These are phyloP conservation scores for Xylocopa sonorina DNA, from an alignment of 1,140 invertebrate species.

Conservation along the genomic window DNA sequence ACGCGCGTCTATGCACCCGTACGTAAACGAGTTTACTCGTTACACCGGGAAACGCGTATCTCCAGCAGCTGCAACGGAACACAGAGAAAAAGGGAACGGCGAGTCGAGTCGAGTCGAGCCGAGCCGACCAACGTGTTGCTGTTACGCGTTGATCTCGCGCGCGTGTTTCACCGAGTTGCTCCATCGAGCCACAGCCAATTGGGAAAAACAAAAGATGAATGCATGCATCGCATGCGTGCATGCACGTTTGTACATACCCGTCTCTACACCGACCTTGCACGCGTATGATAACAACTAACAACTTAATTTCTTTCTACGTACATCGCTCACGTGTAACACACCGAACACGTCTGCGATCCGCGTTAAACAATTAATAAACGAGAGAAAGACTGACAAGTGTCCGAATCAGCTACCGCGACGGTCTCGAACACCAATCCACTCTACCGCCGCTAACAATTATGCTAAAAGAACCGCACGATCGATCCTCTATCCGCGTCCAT, in stretches of 20 bases:
- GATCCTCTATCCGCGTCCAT: no score
- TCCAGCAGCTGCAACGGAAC: no score
- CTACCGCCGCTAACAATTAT: no score
- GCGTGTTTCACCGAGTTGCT: slow-evolving; percentile 2
- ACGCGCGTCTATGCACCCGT: background rate
- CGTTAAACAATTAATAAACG: slow-evolving; percentile 17
- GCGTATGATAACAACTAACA: slow-evolving; percentile 41
- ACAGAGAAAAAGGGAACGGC: no score
- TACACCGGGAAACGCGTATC: no score
- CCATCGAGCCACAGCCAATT: slow-evolving; percentile 38
- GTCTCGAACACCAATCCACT: no score
- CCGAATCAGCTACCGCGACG: no score
- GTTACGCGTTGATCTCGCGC: background rate
- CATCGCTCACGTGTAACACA: background rate
- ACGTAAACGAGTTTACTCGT: no score
- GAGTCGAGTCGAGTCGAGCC: no score
- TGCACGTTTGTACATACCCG: slow-evolving; percentile 4
- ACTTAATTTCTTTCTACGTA: slow-evolving; percentile 41
- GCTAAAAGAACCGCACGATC: no score
- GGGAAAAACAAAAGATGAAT: slow-evolving; percentile 36
- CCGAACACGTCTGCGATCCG: background rate
- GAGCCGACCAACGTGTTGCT: background rate
- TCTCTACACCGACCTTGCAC: slow-evolving; percentile 34
- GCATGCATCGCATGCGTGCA: slow-evolving; percentile 33
- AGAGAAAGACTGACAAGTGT: background rate